phyloP scores from a whole-genome alignment of 2,113 vertebrate species.

The Rattus rattus region DNA sequence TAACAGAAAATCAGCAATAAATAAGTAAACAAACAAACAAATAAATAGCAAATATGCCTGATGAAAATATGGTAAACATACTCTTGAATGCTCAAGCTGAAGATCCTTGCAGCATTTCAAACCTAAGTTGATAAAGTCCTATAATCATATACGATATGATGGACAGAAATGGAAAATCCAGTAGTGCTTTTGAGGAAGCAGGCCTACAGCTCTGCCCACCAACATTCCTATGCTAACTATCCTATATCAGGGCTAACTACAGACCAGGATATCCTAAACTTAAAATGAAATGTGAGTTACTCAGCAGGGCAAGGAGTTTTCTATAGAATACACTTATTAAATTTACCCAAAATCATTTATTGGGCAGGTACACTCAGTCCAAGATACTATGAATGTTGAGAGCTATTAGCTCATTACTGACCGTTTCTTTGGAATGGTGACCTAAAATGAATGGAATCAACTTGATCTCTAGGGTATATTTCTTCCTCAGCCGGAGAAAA shows the following conservation, averaged over 20 bases:
- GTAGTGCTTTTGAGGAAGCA: not conserved
- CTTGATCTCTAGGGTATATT: not conserved
- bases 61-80: not conserved
- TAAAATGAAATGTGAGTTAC: not conserved
- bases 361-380: rapidly evolving
- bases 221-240: not conserved
- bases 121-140: not conserved
- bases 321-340: not conserved
- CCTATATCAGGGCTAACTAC: not conserved
- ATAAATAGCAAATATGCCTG: not conserved
- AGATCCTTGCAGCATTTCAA: not conserved
- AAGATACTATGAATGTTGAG: not conserved
- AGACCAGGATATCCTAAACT: not conserved
- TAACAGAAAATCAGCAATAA: not conserved
- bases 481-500: not conserved
- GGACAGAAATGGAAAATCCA: not conserved
- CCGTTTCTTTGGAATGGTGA: not conserved
- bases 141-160: no score
- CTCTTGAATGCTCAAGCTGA: not conserved
- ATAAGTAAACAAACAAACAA: no score
- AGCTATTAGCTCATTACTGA: not conserved
- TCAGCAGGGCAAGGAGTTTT: not conserved
- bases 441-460: not conserved
- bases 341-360: not conserved
- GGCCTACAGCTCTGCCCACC: not conserved